Evolutionary conservation across 2,888 invertebrate genomes (phyloP).

Genomic region (Sussaba pulchella): DNA sequence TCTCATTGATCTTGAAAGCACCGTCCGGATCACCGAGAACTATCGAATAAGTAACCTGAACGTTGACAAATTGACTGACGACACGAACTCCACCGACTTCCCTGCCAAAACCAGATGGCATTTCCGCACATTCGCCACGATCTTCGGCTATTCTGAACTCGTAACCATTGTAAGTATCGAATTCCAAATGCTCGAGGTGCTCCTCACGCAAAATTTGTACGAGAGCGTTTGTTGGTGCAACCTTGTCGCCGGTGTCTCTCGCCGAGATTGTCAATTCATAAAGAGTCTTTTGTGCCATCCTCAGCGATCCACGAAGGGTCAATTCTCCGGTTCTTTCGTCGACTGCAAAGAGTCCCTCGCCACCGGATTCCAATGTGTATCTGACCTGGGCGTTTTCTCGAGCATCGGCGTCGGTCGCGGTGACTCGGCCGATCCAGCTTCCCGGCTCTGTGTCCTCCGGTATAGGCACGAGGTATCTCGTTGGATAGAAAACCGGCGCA

Average conservation of each 20-base stretch:
- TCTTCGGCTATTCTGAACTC: constrained; percentile 94
- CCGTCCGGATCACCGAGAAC: constrained; percentile 92
- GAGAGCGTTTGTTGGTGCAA: constrained; percentile 90
- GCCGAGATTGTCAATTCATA: constrained; percentile 92
- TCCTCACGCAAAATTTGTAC: constrained; percentile 92
- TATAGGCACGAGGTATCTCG: constrained; percentile 92
- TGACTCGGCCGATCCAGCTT: constrained; percentile 89
- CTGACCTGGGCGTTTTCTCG: constrained; percentile 94
- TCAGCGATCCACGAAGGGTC: constrained; percentile 88
- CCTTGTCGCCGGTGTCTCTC: constrained; percentile 92
- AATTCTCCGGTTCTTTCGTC: constrained; percentile 92
- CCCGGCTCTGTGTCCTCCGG: constrained; percentile 89
- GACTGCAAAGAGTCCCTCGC: constrained; percentile 92
- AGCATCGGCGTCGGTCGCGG: constrained; percentile 94
- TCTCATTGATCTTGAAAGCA: constrained; percentile 92
- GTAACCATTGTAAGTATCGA: constrained; percentile 91
- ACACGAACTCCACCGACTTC: constrained; percentile 92
- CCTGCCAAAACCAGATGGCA: constrained; percentile 85
- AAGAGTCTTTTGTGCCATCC: constrained; percentile 88
- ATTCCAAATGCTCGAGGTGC: constrained; percentile 90
- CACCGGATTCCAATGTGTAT: constrained; percentile 92
- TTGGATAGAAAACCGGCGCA: constrained; percentile 95
- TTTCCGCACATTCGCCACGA: constrained; percentile 87
- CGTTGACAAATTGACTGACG: constrained; percentile 78
- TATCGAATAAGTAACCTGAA: constrained; percentile 89